Evolutionary conservation across 2,888 invertebrate genomes (phyloP).

Genomic region (Volucella bombylans): DNA sequence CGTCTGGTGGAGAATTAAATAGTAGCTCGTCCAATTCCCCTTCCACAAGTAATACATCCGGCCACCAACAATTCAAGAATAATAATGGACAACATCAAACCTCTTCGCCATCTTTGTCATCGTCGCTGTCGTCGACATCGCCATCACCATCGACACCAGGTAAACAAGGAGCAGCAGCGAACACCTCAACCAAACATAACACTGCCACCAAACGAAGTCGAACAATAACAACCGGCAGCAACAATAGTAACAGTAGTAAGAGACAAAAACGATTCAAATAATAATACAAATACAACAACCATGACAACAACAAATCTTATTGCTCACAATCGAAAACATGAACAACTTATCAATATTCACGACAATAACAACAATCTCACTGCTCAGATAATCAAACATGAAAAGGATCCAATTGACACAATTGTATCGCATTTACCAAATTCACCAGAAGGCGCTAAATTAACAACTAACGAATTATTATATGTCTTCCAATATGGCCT

Average conservation of each 20-base stretch:
- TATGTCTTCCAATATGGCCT: slow-evolving; percentile 20
- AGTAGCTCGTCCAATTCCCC: slow-evolving; percentile 68
- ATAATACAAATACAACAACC: slow-evolving; percentile 71
- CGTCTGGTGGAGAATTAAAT: too few species aligned
- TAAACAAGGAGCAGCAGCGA: slow-evolving; percentile 76
- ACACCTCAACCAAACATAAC: slow-evolving; percentile 76
- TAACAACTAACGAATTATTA: slow-evolving; percentile 30
- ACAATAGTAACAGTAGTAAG: slow-evolving; percentile 70
- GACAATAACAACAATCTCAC: slow-evolving; percentile 50
- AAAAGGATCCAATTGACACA: slow-evolving; percentile 55
- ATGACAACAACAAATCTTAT: slow-evolving; percentile 35
- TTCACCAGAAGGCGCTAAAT: slow-evolving; percentile 90
- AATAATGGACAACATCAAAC: slow-evolving; percentile 74
- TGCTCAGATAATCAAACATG: slow-evolving; percentile 56
- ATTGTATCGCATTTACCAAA: slow-evolving; percentile 90
- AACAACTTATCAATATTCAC: slow-evolving; percentile 43
- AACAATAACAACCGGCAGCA: slow-evolving; percentile 67
- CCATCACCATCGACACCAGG: slow-evolving; percentile 75
- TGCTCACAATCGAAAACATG: slow-evolving; percentile 38
- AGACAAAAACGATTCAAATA: slow-evolving; percentile 76
- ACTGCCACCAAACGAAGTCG: slow-evolving; percentile 74
- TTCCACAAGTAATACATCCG: slow-evolving; percentile 67
- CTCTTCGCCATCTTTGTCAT: slow-evolving; percentile 64
- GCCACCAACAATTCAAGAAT: slow-evolving; percentile 74
- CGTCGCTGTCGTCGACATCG: slow-evolving; percentile 61